Conservation (phyloP, 2,113 vertebrate genomes). For the Romanogobio albipinnatus region DNA sequence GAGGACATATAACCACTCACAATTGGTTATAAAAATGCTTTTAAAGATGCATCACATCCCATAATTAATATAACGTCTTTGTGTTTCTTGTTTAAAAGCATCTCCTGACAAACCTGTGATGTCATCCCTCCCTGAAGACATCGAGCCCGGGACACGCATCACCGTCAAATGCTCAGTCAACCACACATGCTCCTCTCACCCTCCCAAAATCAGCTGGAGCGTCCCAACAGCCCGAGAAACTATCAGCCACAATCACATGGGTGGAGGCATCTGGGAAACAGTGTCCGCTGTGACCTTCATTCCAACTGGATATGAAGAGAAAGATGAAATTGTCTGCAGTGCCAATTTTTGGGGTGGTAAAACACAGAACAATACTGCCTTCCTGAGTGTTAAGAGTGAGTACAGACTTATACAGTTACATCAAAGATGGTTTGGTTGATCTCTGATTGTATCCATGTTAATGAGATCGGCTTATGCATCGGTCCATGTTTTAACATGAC, state of each 20-base stretch:
- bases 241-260: constrained; percentile 30
- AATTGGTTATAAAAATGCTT: not conserved
- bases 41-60: not conserved
- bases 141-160: constrained; percentile 57
- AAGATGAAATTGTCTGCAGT: constrained; percentile 56
- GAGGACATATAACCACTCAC: not conserved
- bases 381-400: constrained; percentile 61
- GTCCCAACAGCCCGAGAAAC: constrained; percentile 45
- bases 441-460: not conserved
- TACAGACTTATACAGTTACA: not conserved
- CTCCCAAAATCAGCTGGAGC: constrained; percentile 67
- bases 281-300: constrained; percentile 61
- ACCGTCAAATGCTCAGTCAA: constrained; percentile 66
- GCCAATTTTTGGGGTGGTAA: constrained; percentile 62
- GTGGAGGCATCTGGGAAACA: constrained; percentile 61
- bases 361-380: constrained; percentile 44
- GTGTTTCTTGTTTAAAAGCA: constrained; percentile 48
- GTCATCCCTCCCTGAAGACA: constrained; percentile 58
- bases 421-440: not conserved
- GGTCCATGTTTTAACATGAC: not conserved
- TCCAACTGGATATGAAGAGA: constrained; percentile 58
- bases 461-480: not conserved
- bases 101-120: constrained; percentile 66
- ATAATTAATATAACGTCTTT: not conserved
- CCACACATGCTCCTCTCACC: constrained; percentile 68